Conservation (phyloP, 2,113 vertebrate genomes). For the Ctenodactylus gundi region DNA sequence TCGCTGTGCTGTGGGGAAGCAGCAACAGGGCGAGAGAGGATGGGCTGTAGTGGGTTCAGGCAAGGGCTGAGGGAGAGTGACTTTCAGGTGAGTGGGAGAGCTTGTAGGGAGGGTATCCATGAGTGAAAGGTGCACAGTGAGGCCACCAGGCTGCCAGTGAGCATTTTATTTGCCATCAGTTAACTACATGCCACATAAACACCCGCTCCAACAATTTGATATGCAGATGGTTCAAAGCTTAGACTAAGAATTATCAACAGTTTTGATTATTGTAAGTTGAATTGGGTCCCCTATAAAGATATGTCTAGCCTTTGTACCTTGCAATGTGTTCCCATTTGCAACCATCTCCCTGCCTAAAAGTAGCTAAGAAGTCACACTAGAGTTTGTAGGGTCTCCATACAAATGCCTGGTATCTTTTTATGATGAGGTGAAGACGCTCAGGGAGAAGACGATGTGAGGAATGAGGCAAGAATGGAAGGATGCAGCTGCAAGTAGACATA, state of each 20-base stretch:
- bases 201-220: neutral
- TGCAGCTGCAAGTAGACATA: too few relatives aligned
- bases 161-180: neutral
- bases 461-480: neutral
- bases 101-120: neutral
- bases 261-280: neutral
- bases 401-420: neutral
- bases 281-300: neutral
- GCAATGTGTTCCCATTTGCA: neutral
- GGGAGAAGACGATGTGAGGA: neutral
- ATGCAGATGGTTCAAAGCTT: neutral
- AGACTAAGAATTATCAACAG: neutral
- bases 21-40: neutral
- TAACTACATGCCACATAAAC: neutral
- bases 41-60: rapidly evolving
- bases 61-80: neutral
- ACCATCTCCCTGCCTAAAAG: too few relatives aligned
- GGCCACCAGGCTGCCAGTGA: neutral
- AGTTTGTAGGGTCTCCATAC: neutral
- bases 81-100: neutral
- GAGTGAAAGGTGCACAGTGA: neutral
- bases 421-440: neutral
- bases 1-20: neutral
- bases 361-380: neutral
- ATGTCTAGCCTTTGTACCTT: neutral